phyloP scores from a whole-genome alignment of 2,113 vertebrate species.

The Ceratotherium simum region DNA sequence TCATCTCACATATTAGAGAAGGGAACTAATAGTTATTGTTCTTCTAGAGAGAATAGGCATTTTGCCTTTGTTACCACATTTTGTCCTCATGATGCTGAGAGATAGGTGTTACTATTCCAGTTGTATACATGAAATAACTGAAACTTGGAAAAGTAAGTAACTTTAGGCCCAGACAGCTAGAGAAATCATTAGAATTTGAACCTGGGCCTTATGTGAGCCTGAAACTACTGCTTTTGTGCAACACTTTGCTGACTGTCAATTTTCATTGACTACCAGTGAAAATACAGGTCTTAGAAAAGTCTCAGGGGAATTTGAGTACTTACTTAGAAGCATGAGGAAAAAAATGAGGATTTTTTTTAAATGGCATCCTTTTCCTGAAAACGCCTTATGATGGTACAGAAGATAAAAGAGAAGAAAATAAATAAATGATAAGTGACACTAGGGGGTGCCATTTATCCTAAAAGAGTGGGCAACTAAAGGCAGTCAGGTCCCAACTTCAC shows the following conservation, averaged over 20 bases:
- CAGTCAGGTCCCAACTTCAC: accelerated
- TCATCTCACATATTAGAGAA: neutral
- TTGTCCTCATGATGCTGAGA: neutral
- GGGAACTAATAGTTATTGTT: neutral
- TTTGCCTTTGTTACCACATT: neutral
- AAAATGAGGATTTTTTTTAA: neutral
- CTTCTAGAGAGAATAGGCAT: neutral
- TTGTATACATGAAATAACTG: neutral
- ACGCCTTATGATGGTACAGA: neutral
- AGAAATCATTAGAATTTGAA: neutral
- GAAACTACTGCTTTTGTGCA: neutral
- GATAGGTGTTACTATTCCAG: neutral
- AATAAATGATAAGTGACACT: neutral
- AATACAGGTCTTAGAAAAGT: neutral
- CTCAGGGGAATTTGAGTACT: neutral
- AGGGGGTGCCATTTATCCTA: too few relatives aligned
- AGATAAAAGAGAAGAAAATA: neutral
- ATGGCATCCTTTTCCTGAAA: neutral
- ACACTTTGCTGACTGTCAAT: neutral
- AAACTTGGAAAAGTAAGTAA: neutral
- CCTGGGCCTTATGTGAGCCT: neutral
- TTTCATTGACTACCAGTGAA: neutral
- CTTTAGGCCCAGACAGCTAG: neutral
- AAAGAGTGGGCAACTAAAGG: neutral
- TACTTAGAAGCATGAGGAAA: neutral